Conservation (phyloP, 1,140 invertebrate species). For the Heterodera carotae region DNA sequence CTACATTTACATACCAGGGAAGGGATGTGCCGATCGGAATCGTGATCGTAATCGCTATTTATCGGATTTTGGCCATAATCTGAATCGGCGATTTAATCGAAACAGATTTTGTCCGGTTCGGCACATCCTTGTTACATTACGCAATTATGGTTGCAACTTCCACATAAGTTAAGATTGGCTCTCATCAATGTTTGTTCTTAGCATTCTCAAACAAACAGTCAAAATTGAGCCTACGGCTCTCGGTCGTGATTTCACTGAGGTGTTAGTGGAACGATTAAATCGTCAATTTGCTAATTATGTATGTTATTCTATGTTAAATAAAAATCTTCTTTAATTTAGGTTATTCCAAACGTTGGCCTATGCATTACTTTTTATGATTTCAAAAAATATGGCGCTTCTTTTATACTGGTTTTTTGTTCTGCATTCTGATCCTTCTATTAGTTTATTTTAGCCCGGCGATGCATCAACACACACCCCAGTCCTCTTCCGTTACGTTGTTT, state of each 20-base stretch:
- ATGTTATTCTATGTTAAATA: background rate
- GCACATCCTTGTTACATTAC: too few species aligned
- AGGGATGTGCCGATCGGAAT: too few species aligned
- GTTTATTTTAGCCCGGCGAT: constrained; percentile 30
- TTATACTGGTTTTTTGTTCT: constrained; percentile 23
- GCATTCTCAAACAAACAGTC: constrained; percentile 30
- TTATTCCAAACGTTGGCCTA: constrained; percentile 37
- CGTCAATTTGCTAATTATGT: constrained; percentile 25
- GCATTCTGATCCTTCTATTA: background rate
- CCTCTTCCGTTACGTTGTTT: constrained; percentile 34
- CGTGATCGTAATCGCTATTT: too few species aligned
- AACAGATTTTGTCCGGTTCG: too few species aligned
- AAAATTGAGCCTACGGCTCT: constrained; percentile 27
- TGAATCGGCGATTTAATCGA: too few species aligned
- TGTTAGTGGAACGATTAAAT: constrained; percentile 22
- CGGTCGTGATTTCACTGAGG: constrained; percentile 23
- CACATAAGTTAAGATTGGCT: too few species aligned
- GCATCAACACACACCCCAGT: constrained; percentile 35
- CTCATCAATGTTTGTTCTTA: constrained; percentile 38
- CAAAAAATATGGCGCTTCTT: constrained; percentile 34
- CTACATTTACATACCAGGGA: too few species aligned
- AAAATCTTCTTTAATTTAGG: constrained; percentile 32
- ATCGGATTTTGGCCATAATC: too few species aligned
- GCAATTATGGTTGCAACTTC: too few species aligned
- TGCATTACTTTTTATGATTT: constrained; percentile 44